Conservation (phyloP, 1,140 invertebrate genomes). For the Drosophila orena region DNA sequence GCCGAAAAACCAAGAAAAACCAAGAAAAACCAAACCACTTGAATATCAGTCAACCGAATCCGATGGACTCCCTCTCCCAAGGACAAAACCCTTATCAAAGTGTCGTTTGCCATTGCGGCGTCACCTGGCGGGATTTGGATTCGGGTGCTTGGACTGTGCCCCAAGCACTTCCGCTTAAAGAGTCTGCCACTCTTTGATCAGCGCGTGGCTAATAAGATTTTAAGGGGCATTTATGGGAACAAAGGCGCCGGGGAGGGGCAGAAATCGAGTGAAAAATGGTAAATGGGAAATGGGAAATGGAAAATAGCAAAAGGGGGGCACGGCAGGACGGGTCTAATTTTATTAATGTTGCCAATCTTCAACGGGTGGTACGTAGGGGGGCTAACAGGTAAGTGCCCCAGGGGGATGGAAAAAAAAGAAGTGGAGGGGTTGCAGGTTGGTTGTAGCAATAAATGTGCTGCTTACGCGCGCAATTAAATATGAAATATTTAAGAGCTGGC, state of each 20-base stretch:
- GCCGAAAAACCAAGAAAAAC: neutral
- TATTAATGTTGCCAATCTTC: constrained; percentile 81
- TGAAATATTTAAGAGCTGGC: constrained; percentile 76
- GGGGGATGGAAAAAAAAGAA: constrained; percentile 1
- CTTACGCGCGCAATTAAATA: constrained; percentile 82
- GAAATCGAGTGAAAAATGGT: constrained; percentile 59
- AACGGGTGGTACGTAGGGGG: constrained; percentile 43
- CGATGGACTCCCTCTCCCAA: constrained; percentile 18
- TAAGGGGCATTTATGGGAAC: constrained; percentile 54
- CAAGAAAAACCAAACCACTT: constrained; percentile 6
- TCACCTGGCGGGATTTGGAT: constrained; percentile 24
- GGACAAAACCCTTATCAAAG: constrained; percentile 37
- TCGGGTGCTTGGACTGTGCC: constrained; percentile 13
- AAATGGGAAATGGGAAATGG: constrained; percentile 44
- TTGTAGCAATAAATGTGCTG: constrained; percentile 63
- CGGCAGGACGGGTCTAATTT: constrained; percentile 59
- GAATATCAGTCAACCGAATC: constrained; percentile 21
- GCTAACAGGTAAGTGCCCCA: constrained; percentile 22
- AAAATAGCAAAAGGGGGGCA: constrained; percentile 7
- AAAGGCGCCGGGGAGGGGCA: constrained; percentile 3
- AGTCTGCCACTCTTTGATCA: constrained; percentile 60
- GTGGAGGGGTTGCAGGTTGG: neutral
- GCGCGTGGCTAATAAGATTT: constrained; percentile 67
- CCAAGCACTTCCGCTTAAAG: constrained; percentile 6
- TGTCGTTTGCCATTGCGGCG: constrained; percentile 35